Base-by-base conservation (phyloP, 2,888 invertebrate genomes). In the Epiperipatus broadwayi region DNA sequence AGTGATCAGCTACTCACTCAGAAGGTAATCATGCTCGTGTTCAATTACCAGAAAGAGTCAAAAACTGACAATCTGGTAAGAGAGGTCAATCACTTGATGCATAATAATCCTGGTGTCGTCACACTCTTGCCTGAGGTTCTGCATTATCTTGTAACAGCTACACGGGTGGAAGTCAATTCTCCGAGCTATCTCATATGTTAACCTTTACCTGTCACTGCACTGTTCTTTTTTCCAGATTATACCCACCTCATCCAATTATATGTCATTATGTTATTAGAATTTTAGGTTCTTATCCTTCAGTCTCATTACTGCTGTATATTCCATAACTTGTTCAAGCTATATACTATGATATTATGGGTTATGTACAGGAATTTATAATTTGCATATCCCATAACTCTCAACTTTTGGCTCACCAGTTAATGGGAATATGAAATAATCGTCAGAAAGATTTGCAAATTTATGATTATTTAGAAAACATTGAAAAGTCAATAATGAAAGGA, bases 321-420 rank as follows among this genome's bases (percentile, higher is more conserved):
- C 97, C 97, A 25, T 97, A 99, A 59, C 65, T 99, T 40, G 85
- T 89, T 0, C 89, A 91, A 58, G 79, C 84, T 0, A 64, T 89
- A 20, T 67, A 89, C 21, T 84, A 87, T 56, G 87, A 89, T 55
- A 73, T 75, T 41, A 91, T 97, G 91, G 97, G 97, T n/a, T 97
- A 95, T 59, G 81, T 93, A 8, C 74, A 78, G 0, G 95, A 97
- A 59, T 77, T 95, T 55, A 91, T 99, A 32, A 83, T 91, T 56
- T 78, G 78, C 43, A 73, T 91, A 37, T 78, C 91, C 8, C 78
- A 79, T 55, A 78, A 81, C 46, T 95, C 95, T 0, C 97, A 95
- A 65, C 75, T 97, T 19, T 79, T 97, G 1, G 91, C 89, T 0
- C 97, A 99, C 60, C 97, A 99, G 58, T 64, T 99, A 20, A 83